phyloP scores from a whole-genome alignment of 2,797 vertebrate genomes.

The Neomorphus geoffroyi region DNA sequence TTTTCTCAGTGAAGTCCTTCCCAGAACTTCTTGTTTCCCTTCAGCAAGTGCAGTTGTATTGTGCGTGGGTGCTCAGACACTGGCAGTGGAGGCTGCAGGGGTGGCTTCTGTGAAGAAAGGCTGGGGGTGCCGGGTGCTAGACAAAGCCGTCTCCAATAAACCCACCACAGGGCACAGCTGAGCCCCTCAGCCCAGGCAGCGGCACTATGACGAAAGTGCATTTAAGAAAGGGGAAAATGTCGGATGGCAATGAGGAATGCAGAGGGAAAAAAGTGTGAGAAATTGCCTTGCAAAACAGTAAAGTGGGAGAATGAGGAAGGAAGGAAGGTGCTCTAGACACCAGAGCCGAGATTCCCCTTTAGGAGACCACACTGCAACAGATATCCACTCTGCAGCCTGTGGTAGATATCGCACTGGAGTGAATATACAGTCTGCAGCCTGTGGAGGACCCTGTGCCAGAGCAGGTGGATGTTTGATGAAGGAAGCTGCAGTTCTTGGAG shows the following conservation, averaged over 20 bases:
- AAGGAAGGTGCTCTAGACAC: background rate
- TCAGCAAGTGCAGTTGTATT: background rate
- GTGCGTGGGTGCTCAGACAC: background rate
- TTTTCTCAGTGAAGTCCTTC: background rate
- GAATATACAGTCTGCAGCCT: background rate
- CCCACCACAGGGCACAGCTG: too few relatives aligned
- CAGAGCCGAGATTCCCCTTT: background rate
- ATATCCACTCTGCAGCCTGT: background rate
- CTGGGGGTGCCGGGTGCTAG: background rate
- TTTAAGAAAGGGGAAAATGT: background rate
- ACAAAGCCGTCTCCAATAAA: background rate
- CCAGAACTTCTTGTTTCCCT: background rate
- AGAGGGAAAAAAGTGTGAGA: background rate
- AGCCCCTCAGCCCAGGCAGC: background rate
- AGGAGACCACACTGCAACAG: background rate
- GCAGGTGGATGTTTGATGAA: background rate
- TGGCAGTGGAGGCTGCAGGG: fast-evolving
- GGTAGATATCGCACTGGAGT: background rate
- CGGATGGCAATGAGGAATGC: background rate
- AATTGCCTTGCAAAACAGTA: background rate
- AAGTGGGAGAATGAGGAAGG: background rate
- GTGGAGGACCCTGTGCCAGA: fast-evolving
- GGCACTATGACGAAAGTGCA: background rate
- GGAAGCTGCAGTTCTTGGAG: background rate
- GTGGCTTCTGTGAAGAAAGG: background rate